Base-by-base conservation (phyloP, 35 echinoderm and acorn worm genomes). In the Patiria miniata region DNA sequence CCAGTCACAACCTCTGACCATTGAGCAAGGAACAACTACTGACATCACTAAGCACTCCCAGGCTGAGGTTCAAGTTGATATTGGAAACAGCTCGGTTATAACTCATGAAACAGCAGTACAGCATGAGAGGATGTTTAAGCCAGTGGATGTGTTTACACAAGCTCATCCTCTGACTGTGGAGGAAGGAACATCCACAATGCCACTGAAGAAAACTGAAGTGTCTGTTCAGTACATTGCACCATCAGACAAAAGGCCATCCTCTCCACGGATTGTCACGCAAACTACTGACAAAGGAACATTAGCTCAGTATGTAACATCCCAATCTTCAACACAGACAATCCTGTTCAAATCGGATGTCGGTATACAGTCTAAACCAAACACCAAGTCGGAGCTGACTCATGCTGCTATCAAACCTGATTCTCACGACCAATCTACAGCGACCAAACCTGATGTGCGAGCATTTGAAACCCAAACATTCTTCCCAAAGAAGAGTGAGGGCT, bases 1-100 rank as follows among this genome's bases (percentile, higher is more conserved):
- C n/a, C 88, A 90, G 60, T 73, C 69, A 2, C 81, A 90, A 40
- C 88, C 88, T 18, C 50, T 90, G 30, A 84, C 68, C 14, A 90
- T 90, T 39, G 88, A 90, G 1, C 88, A 90, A 78, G 81, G 37
- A 9, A 90, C 88, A 47, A 37, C 55, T 21, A 90, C 81, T 10
- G 80, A 84, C 8, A 77, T 34, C 6, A 54, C 50, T 19, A 36
- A 50, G 77, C 30, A 84, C 26, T 58, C 73, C 10, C 50, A 81
- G 22, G 73, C 40, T 51, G 81, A 90, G 51, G 65, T 84, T 29
- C 88, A 90, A 33, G 88, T 90, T 17, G 65, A 54, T 30, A 77
- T 90, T 19, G 68, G 26, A 39, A 40, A 79, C 19, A 34, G 39
- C 33, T 51, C 30, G 37, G 52, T 47, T 39, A 21, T 37, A 77